Evolutionary conservation across 2,113 vertebrate species (phyloP).

Genomic region (Setophaga petechia): DNA sequence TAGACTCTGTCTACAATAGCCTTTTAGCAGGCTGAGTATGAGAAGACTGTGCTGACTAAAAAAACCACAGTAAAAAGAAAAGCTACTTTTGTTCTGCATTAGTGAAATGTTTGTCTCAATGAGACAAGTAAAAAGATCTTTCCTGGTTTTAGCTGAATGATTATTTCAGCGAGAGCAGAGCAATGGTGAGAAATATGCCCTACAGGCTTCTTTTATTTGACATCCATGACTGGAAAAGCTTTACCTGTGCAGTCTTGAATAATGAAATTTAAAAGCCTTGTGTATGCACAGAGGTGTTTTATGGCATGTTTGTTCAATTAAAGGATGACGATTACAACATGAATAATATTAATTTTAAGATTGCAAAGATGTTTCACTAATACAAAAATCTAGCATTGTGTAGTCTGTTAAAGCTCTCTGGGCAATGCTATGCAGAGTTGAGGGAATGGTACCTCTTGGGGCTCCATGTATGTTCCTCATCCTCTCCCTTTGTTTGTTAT

Average conservation of each 20-base stretch:
- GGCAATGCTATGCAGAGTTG: background rate
- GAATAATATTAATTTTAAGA: background rate
- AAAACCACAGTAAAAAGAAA: background rate
- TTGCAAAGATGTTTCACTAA: background rate
- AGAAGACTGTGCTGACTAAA: background rate
- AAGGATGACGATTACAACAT: background rate
- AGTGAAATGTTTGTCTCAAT: background rate
- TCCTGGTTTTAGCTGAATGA: background rate
- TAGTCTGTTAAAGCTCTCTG: background rate
- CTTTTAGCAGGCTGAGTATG: background rate
- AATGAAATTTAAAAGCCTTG: background rate
- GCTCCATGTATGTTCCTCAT: background rate
- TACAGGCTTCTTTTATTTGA: background rate
- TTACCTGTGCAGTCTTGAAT: slow-evolving; percentile 14
- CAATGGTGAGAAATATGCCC: background rate
- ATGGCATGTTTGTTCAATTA: background rate
- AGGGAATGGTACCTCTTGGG: background rate
- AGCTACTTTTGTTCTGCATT: background rate
- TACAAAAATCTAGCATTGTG: background rate
- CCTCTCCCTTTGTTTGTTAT: background rate
- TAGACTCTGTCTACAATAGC: background rate
- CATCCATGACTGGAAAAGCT: background rate
- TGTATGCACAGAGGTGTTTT: background rate
- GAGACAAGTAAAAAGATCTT: background rate
- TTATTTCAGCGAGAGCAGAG: slow-evolving; percentile 9